Evolutionary conservation across 2,797 vertebrate genomes (phyloP).

Genomic region (Lutjanus argentimaculatus): DNA sequence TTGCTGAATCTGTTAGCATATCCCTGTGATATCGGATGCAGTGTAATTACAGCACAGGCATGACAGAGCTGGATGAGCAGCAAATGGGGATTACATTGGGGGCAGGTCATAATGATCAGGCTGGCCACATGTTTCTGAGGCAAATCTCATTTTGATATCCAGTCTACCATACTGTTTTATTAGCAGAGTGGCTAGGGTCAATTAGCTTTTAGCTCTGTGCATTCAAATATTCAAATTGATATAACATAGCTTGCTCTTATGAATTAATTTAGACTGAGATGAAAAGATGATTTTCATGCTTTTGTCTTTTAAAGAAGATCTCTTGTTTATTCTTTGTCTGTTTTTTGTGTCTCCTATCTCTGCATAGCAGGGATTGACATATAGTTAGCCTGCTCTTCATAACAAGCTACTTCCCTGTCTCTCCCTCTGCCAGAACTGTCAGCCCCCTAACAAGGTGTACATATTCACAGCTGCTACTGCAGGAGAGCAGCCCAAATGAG

Average conservation of each 20-base stretch:
- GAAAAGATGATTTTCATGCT: constrained; percentile 4
- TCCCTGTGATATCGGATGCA: constrained; percentile 77
- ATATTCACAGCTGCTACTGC: constrained; percentile 71
- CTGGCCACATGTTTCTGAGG: constrained; percentile 83
- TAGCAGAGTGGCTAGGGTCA: constrained; percentile 49
- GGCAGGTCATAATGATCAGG: constrained; percentile 80
- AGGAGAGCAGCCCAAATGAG: constrained; percentile 73
- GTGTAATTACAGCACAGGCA: constrained; percentile 88
- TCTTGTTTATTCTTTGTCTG: constrained; percentile 34
- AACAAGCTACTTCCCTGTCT: constrained; percentile 70
- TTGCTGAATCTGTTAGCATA: constrained; percentile 89
- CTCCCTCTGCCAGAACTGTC: constrained; percentile 73
- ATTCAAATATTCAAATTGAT: constrained; percentile 47
- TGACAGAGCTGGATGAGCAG: constrained; percentile 83
- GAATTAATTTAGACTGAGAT: constrained; percentile 27
- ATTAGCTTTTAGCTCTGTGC: constrained; percentile 45
- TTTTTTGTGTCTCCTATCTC: constrained; percentile 35
- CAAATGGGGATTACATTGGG: constrained; percentile 86
- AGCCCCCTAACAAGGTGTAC: constrained; percentile 75
- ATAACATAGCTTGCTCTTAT: constrained; percentile 13
- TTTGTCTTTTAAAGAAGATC: constrained; percentile 20
- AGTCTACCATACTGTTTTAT: constrained; percentile 57
- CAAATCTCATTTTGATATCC: constrained; percentile 72
- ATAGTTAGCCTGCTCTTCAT: constrained; percentile 70
- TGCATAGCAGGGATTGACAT: constrained; percentile 53